Base-by-base conservation (phyloP, 2,113 vertebrate species). In the Sus scrofa region DNA sequence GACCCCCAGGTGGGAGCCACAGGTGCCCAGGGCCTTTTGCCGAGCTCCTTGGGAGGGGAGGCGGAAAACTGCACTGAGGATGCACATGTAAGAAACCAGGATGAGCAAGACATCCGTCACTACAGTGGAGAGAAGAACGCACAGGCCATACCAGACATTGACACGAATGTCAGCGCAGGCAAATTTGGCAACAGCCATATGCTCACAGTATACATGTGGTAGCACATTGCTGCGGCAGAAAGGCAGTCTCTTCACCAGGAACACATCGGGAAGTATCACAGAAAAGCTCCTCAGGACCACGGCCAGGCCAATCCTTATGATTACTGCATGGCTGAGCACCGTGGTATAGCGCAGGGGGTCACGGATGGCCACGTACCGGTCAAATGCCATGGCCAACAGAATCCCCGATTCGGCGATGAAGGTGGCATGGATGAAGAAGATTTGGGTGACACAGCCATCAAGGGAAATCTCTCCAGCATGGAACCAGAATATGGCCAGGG, bases 151-250 rank as follows among this genome's bases (percentile, higher is more conserved):
- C 52, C 67, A 82, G 68, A 79, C 74, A 56, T 65, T 94, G 74
- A 92, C 75, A 20, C 1, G 70, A 37, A 65, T 73, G 62, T 92
- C 93, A 26, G 91, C 89, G 62, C 83, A 86, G 27, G 96, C 95
- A 85, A 97, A 94, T 34, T 79, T 96, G 44, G 85, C 92, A 13
- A 96, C 86, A 27, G 34, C 94, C 74, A 90, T 89, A 77, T 97
- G 96, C 75, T 98, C 94, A 58, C 91, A 98, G 24, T 75, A 97
- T 67, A 95, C 94, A 56, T 97, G 97, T 2, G 93, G 96, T 65
- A 97, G 83, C 78, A 74, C 7, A 0, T 58, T 94, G 30, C 93
- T 94, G 22, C 0, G 37, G 63, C 96, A 97, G 91, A 97, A 97
- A 4, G n/a, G 56, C 18, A 96, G 50, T 2, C 12, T 56, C 0